Base-by-base conservation (phyloP, 2,888 invertebrate genomes). In the Cheilosia grossa region DNA sequence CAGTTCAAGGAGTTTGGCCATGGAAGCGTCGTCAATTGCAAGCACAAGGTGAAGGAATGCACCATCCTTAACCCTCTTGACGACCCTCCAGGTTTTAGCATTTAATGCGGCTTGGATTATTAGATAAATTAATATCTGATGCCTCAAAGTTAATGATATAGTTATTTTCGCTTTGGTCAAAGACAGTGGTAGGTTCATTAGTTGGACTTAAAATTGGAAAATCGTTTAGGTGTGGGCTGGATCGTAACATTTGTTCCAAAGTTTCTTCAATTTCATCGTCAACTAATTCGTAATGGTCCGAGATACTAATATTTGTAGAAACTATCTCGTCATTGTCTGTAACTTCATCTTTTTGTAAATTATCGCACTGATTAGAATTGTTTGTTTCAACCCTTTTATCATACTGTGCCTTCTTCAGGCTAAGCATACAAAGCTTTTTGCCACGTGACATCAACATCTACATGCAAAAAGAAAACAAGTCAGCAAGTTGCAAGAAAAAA, bases 121-220 rank as follows among this genome's bases (percentile, higher is more conserved):
- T 24, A 53, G 27, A 53, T 53, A 53, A 24, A 53, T 53, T 53
- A 53, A 24, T 53, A 27, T 53, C 15, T 53, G 53, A 21, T 24
- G 49, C 49, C n/a, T 49, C 49, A 49, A 49, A 49, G 49, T 17
- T 4, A 49, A 49, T 49, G 49, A 49, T 49, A 17, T 17, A 49
- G 17, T 49, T 49, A 49, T 49, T n/a, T 49, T 49, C 9, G 17
- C 49, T 49, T 4, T 49, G 10, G 53, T 53, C 13, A 53, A 21
- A 53, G 53, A 53, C 24, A 53, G 53, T 27, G 53, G 24, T 24
- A 21, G 27, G 53, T 53, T 53, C 4, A 27, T 53, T 27, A 53
- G 53, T 53, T 53, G 53, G 53, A 53, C 24, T 53, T 53, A 53
- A 53, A 53, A 27, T 53, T 53, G 53, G 24, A 24, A 15, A 53